Evolutionary conservation across 2,113 vertebrate species (phyloP), one percentile per base, ranked within the genome.

Genomic region (Emydura subglobosa): DNA sequence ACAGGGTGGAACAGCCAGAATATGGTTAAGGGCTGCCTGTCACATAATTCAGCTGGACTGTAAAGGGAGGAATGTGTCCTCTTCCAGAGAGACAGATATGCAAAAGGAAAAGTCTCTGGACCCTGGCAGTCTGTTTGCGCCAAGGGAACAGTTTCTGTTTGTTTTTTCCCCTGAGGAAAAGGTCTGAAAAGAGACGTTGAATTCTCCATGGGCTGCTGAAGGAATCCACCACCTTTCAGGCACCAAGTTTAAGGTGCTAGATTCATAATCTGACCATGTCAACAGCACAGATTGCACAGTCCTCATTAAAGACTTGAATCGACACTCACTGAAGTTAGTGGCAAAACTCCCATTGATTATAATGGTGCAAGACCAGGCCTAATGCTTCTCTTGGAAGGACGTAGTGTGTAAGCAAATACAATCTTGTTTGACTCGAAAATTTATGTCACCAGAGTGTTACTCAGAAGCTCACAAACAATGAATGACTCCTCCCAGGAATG

Each of bases 401-500:
- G 47, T 47, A 34, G 14, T 34, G 61, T 68, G 61, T 68, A 68
- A 61, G 16, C 61, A 68, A 68, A n/a, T 68, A n/a, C 3, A n/a
- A n/a, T n/a, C 61, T 68, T 68, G 10, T 51, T 22, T 27, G 51
- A 3, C 27, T 29, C 12, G 49, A 86, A 88, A 84, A 55, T 34
- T 74, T 53, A 6, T 79, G 53, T 6, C 47, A 79, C 25, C 42
- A 53, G 31, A 88, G 53, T 53, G 65, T 12, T 85, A 5, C 79
- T 80, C 16, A 53, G 47, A 22, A 47, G 3, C 8, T 21, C 39
- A 16, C 2, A 5, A 87, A 31, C 49, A 54, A 14, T 0, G 0
- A 54, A 14, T 0, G 0, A 16, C 5, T 93, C 29, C 49, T 80
- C 39, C 0, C 0, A 80, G 50, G 39, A 53, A 59, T 59, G 50